Evolutionary conservation across 2,797 vertebrate species (phyloP).

Genomic region (Erethizon dorsatum): DNA sequence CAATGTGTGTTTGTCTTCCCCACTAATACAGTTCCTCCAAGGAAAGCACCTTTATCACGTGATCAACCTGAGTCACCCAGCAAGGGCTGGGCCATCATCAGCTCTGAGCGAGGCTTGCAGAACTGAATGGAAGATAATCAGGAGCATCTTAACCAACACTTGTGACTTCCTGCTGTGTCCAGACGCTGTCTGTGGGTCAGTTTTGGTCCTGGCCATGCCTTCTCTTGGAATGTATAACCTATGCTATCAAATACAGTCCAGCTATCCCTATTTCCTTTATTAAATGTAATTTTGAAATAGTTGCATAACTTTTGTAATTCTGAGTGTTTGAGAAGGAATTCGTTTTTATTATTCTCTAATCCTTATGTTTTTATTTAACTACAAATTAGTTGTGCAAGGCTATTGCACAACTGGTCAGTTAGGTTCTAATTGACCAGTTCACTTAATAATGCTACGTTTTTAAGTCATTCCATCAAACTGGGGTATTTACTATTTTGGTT

Average conservation of each 20-base stretch:
- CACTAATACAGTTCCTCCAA: neutral
- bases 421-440: neutral
- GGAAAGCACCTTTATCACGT: neutral
- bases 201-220: neutral
- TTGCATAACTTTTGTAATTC: neutral
- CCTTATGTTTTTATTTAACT: constrained; percentile 1
- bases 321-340: neutral
- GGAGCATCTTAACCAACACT: neutral
- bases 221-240: neutral
- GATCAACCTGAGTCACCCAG: neutral
- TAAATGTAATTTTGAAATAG: constrained; percentile 17
- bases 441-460: neutral
- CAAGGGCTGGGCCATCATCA: neutral
- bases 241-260: neutral
- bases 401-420: too few species aligned
- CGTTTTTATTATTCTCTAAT: neutral
- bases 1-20: neutral
- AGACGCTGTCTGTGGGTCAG: neutral
- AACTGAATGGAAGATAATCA: neutral
- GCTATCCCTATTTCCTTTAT: neutral
- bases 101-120: neutral
- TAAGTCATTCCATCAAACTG: neutral
- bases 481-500: neutral
- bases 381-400: too few species aligned
- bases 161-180: neutral